Base-by-base conservation (phyloP, 2,797 vertebrate species). In the Lophius americanus region DNA sequence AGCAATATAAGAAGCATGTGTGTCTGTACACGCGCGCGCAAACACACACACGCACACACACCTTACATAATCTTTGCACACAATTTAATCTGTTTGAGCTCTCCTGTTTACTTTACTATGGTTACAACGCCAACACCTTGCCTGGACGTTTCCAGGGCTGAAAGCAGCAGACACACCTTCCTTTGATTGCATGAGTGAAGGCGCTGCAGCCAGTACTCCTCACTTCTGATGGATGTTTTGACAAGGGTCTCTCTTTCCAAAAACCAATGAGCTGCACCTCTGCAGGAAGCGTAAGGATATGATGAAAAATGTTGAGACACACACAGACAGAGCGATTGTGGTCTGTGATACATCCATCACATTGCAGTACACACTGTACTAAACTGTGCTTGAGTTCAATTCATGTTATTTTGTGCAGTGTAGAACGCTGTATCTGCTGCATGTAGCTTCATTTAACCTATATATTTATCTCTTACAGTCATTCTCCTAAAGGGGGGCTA, bases 21-120 rank as follows among this genome's bases (percentile, higher is more conserved):
- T 57, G 67, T 42, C 56, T 67, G 37, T 2, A 52, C 46, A 60
- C 9, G 49, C 56, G 50, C 14, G 56, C 32, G 54, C 55, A 57
- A 60, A 74, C 64, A 77, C 68, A 63, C 64, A 63, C 65, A 37
- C 61, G 42, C 52, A 41, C 9, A 50, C 65, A 67, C 72, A 48
- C 64, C 63, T 88, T 88, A 85, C 81, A 85, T 89, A 84, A 83
- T 79, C 70, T 66, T 61, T 55, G 74, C 76, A 57, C 78, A 79
- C 75, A 85, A 80, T 87, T 82, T 76, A 86, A 90, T 89, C 90
- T 85, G 82, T 86, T 88, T 92, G 78, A 88, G 76, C 67, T 57
- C 56, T 81, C 49, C 54, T 92, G 88, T 93, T 91, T 86, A 83
- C 68, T 79, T 91, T 80, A 79, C 90, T 68, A 88, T 62, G 77